Percentiles rank a stretch among this genome's conserved stretches.
Conservation (phyloP, 2,888 invertebrate species). For the Rotaria sp. region DNA sequence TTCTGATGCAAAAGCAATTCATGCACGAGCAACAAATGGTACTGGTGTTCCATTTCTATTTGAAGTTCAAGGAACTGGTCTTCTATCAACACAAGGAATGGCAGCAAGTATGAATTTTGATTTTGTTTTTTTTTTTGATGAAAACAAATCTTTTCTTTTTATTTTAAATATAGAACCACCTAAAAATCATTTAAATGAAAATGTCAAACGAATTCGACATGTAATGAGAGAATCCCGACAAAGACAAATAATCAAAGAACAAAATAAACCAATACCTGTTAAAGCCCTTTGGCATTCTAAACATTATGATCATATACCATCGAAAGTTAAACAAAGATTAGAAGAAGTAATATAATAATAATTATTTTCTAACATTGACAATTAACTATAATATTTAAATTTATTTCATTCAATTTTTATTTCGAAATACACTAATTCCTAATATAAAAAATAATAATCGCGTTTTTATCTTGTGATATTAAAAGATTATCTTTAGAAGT, state of each 20-base stretch:
- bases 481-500: background rate
- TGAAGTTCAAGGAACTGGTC: background rate
- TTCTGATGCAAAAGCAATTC: background rate
- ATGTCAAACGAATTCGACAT: slow-evolving; percentile 52
- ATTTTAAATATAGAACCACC: slow-evolving; percentile 36
- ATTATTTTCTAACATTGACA: background rate
- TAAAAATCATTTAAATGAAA: slow-evolving; percentile 52
- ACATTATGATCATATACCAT: slow-evolving; percentile 50
- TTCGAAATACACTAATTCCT: too few relatives aligned
- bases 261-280: slow-evolving; percentile 47
- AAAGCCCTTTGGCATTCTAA: slow-evolving; percentile 54
- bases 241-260: slow-evolving; percentile 46
- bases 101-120: background rate
- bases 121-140: background rate
- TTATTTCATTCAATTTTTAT: too few relatives aligned
- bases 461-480: too few relatives aligned
- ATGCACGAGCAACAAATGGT: background rate
- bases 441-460: too few relatives aligned
- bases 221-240: slow-evolving; percentile 49
- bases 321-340: slow-evolving; percentile 48
- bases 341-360: slow-evolving; percentile 41
- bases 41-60: slow-evolving; percentile 1
- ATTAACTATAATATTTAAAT: too few relatives aligned
- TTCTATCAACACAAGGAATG: background rate
- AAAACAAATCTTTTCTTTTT: background rate